Evolutionary conservation across 2,888 invertebrate species (phyloP).

Genomic region (Scaptomyza cyrtandrae): DNA sequence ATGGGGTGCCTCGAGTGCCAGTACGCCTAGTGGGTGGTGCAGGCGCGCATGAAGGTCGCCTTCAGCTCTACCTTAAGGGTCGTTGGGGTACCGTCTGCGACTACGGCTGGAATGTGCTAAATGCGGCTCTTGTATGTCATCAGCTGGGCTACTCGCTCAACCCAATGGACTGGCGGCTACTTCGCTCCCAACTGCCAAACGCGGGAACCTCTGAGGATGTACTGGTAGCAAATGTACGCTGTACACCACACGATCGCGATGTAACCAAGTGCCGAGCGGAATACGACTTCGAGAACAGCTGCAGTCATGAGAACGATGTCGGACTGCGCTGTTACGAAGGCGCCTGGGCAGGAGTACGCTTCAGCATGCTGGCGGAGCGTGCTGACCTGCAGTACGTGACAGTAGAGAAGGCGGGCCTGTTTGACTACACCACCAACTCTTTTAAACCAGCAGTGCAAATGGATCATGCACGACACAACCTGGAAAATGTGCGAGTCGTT

Average conservation of each 20-base stretch:
- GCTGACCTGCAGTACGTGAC: constrained; percentile 94
- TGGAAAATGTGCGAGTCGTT: constrained; percentile 91
- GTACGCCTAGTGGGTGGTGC: constrained; percentile 93
- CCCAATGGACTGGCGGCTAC: constrained; percentile 95
- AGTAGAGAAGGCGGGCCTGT: constrained; percentile 95
- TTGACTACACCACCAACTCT: constrained; percentile 94
- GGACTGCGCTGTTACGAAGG: constrained; percentile 95
- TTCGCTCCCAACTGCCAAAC: constrained; percentile 91
- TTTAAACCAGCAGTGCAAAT: constrained; percentile 96
- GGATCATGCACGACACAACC: constrained; percentile 92
- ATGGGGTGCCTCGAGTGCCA: constrained; percentile 87
- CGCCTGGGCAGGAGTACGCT: constrained; percentile 96
- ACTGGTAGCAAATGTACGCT: constrained; percentile 93
- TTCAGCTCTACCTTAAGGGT: constrained; percentile 92
- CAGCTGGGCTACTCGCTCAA: constrained; percentile 97
- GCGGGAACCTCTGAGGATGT: constrained; percentile 92
- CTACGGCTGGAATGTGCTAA: constrained; percentile 96
- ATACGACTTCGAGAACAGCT: constrained; percentile 94
- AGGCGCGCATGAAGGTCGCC: constrained; percentile 92
- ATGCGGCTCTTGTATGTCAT: constrained; percentile 97
- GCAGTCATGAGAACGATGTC: constrained; percentile 94
- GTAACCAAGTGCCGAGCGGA: constrained; percentile 95
- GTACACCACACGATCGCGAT: constrained; percentile 95
- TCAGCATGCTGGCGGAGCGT: constrained; percentile 94
- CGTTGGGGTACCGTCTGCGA: constrained; percentile 99